These are phyloP conservation scores for Paguma larvata DNA, from an alignment of 2,797 vertebrate genomes.

Conservation along the genomic window DNA sequence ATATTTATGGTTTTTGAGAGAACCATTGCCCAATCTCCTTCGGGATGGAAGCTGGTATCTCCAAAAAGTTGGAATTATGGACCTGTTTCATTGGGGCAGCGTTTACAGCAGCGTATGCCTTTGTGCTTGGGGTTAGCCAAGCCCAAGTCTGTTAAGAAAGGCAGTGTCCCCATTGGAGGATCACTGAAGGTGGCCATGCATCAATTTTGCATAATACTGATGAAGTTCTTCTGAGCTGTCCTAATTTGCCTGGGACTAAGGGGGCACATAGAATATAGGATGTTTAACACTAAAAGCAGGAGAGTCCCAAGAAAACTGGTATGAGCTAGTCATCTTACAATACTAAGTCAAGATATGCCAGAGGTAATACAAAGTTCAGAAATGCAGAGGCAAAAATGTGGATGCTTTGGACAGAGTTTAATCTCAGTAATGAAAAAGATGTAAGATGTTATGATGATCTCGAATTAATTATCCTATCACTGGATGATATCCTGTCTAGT, in stretches of 20 bases:
- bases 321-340: accelerated
- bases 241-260: not conserved
- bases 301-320: not conserved
- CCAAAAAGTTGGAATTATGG: not conserved
- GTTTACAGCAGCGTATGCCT: not conserved
- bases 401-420: not conserved
- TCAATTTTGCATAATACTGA: not conserved
- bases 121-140: not conserved
- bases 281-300: not conserved
- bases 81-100: not conserved
- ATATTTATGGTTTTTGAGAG: not conserved
- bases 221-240: not conserved
- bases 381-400: not conserved
- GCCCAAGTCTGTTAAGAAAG: not conserved
- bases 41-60: not conserved
- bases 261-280: not conserved
- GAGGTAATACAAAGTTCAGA: not conserved
- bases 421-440: not conserved
- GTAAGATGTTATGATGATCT: not conserved
- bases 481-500: not conserved
- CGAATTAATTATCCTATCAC: not conserved
- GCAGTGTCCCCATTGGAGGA: not conserved
- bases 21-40: not conserved
- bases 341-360: not conserved
- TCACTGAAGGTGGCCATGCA: not conserved